Conservation (phyloP, 2,888 invertebrate species). For the Melieria picta region DNA sequence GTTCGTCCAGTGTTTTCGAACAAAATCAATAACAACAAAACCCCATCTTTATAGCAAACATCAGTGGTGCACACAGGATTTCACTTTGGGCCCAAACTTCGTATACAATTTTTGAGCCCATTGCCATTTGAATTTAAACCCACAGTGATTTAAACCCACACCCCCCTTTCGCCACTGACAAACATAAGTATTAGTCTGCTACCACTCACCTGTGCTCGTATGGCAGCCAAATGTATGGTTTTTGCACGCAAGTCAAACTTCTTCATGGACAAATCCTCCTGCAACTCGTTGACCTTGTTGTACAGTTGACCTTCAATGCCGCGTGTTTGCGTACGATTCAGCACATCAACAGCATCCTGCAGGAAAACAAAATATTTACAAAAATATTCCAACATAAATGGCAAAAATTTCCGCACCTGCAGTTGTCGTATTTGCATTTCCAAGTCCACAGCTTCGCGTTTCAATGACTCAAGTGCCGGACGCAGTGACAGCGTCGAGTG, state of each 20-base stretch:
- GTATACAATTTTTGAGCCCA: no score
- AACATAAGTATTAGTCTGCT: neutral
- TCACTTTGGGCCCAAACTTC: no score
- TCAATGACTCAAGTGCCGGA: conserved; percentile 79
- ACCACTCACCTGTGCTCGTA: conserved; percentile 87
- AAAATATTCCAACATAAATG: conserved; percentile 10
- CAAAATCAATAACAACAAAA: no score
- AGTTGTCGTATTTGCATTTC: conserved; percentile 88
- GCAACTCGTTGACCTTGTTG: conserved; percentile 94
- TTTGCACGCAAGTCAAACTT: conserved; percentile 92
- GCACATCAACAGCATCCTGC: conserved; percentile 83
- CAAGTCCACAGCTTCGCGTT: conserved; percentile 84
- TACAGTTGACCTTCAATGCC: conserved; percentile 84
- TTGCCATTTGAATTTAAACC: neutral
- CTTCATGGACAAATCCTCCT: conserved; percentile 95
- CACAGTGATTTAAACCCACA: neutral
- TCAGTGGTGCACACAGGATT: no score
- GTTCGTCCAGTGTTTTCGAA: no score
- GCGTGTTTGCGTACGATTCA: conserved; percentile 81
- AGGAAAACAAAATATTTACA: conserved; percentile 9
- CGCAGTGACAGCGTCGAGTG: conserved; percentile 77
- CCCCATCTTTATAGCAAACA: no score
- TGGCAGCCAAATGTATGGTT: conserved; percentile 88
- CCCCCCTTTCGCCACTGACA: neutral
- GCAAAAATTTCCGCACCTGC: conserved; percentile 66